Percentiles rank a stretch among this genome's conserved stretches.
Conservation (phyloP, 2,113 vertebrate genomes). For the Etheostoma spectabile region DNA sequence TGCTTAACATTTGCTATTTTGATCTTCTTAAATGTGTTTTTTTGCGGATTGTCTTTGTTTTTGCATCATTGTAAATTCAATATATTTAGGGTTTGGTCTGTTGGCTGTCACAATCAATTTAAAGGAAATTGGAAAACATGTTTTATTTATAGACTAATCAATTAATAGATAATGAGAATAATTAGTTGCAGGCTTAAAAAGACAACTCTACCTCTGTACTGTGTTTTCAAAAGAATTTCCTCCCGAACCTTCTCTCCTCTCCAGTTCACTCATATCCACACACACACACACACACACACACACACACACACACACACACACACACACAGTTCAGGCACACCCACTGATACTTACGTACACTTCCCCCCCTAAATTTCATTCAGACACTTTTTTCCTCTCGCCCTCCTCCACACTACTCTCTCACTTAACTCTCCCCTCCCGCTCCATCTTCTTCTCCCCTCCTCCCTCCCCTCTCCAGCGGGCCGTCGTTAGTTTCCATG, state of each 20-base stretch:
- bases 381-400: conserved; percentile 61
- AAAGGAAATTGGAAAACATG: not conserved
- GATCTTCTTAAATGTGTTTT: not conserved
- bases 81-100: not conserved
- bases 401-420: conserved; percentile 61
- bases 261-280: conserved; percentile 25
- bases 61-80: not conserved
- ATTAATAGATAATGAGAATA: not conserved
- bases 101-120: not conserved
- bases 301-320: conserved; percentile 22
- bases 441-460: conserved; percentile 33
- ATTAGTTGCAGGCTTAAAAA: not conserved
- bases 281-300: conserved; percentile 5
- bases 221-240: conserved; percentile 16
- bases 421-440: conserved; percentile 67
- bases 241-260: conserved; percentile 12
- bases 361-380: conserved; percentile 79
- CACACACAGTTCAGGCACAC: conserved; percentile 64
- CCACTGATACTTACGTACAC: conserved; percentile 77
- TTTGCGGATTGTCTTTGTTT: not conserved
- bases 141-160: not conserved
- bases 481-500: conserved; percentile 93
- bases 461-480: conserved; percentile 43
- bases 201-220: not conserved
- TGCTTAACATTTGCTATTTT: not conserved